A percentile compares a stretch with the other conserved stretches of the same genome.
Conservation (phyloP, 2,888 invertebrate species). For the Petrophora chlorosata region DNA sequence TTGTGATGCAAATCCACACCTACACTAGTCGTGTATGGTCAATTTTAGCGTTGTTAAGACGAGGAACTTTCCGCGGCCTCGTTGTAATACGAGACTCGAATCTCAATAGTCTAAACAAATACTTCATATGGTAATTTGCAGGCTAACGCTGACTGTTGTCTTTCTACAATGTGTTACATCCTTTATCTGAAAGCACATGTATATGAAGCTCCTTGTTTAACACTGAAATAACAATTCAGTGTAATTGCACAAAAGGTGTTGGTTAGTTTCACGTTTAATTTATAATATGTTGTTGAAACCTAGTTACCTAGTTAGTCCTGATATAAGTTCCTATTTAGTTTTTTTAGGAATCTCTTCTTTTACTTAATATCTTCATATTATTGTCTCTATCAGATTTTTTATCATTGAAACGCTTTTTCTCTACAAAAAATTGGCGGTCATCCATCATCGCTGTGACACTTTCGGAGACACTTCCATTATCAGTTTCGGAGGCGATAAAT, state of each 20-base stretch:
- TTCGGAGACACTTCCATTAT: constrained; percentile 40
- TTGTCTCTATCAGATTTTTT: constrained; percentile 5
- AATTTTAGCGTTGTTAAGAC: constrained; percentile 73
- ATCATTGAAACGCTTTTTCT: constrained; percentile 1
- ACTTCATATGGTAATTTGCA: constrained; percentile 64
- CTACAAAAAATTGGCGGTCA: constrained; percentile 1
- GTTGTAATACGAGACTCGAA: constrained; percentile 57
- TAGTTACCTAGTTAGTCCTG: too few relatives aligned
- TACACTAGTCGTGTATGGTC: constrained; percentile 57
- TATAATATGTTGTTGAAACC: too few relatives aligned
- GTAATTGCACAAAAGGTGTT: too few relatives aligned
- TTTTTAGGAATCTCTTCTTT: too few relatives aligned
- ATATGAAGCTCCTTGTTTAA: background rate
- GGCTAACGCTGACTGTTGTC: constrained; percentile 43
- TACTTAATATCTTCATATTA: too few relatives aligned
- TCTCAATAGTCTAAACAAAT: constrained; percentile 64
- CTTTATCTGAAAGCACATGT: constrained; percentile 21
- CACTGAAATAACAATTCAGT: too few relatives aligned
- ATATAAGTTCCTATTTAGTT: too few relatives aligned
- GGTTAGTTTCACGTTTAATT: too few relatives aligned
- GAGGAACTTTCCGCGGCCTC: constrained; percentile 73
- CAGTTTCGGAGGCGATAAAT: constrained; percentile 46
- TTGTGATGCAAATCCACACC: constrained; percentile 72
- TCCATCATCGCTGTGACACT: constrained; percentile 19
- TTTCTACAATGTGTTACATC: constrained; percentile 47